A percentile compares a stretch with the other conserved stretches of the same genome.
Evolutionary conservation across 53 echinoderm and acorn worm genomes (phyloP).

Genomic region (Arbacia lixula): DNA sequence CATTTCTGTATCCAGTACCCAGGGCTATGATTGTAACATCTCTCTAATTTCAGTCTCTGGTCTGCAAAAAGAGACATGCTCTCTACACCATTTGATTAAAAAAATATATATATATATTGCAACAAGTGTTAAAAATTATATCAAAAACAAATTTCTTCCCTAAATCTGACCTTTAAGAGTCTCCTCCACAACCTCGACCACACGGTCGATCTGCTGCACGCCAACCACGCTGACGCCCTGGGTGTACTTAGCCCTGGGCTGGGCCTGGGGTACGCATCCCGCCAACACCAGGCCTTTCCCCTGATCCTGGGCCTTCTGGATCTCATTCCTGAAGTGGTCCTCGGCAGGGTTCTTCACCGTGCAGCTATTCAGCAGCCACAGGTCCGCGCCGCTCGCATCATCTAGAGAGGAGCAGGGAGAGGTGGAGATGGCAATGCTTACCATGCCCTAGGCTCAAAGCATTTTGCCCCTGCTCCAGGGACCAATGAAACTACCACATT

Average conservation of each 20-base stretch:
- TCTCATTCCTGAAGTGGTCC: conserved; percentile 97
- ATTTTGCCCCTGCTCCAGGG: too few relatives aligned
- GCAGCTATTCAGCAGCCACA: conserved; percentile 99
- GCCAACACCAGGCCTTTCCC: conserved; percentile 89
- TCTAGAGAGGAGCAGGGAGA: conserved; percentile 63
- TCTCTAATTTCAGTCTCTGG: too few relatives aligned
- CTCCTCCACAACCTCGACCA: conserved; percentile 98
- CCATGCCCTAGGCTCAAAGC: too few relatives aligned
- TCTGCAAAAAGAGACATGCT: too few relatives aligned
- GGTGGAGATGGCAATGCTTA: too few relatives aligned
- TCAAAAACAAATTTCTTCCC: neutral
- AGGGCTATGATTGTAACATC: too few relatives aligned
- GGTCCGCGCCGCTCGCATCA: conserved; percentile 78
- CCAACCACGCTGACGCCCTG: conserved; percentile 94
- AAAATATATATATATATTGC: too few relatives aligned
- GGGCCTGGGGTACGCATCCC: conserved; percentile 99
- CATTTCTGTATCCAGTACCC: too few relatives aligned
- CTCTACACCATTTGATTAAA: too few relatives aligned
- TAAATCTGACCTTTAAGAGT: conserved; percentile 89
- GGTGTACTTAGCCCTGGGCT: conserved; percentile 88
- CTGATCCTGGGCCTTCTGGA: conserved; percentile 75
- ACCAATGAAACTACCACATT: too few relatives aligned
- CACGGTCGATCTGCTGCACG: conserved; percentile 98
- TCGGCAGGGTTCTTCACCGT: conserved; percentile 98
- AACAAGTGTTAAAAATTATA: too few relatives aligned